phyloP scores from a whole-genome alignment of 2,797 vertebrate genomes.

The Heterohyrax brucei region DNA sequence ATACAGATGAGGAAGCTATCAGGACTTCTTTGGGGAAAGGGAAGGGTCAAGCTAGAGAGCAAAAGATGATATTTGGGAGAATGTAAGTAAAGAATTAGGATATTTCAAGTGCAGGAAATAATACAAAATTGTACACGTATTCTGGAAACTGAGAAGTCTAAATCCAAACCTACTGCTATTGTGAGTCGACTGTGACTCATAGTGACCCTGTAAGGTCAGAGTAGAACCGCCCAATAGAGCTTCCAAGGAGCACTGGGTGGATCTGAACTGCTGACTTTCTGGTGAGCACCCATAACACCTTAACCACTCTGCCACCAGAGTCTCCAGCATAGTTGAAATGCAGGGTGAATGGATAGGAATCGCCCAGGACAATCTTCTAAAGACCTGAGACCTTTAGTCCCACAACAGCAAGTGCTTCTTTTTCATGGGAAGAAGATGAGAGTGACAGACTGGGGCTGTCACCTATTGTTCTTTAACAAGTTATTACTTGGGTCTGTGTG shows the following conservation, averaged over 20 bases:
- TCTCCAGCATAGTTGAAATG: not conserved
- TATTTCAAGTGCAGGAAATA: not conserved
- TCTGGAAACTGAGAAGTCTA: not conserved
- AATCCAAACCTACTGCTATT: too few species aligned
- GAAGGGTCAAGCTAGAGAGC: not conserved
- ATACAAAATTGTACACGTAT: not conserved
- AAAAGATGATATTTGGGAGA: slow-evolving; percentile 41
- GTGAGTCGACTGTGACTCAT: too few species aligned
- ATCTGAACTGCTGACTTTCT: too few species aligned
- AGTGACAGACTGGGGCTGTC: not conserved
- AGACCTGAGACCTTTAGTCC: not conserved
- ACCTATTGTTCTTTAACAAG: slow-evolving; percentile 13
- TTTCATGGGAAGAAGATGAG: not conserved
- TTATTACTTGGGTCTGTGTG: not conserved
- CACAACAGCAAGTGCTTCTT: not conserved
- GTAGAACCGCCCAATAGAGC: too few species aligned
- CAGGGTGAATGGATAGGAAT: not conserved
- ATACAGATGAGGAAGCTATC: not conserved
- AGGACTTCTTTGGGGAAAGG: not conserved
- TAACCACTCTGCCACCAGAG: too few species aligned
- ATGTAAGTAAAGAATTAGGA: not conserved
- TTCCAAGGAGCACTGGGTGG: too few species aligned
- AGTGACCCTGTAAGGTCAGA: too few species aligned
- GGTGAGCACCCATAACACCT: too few species aligned
- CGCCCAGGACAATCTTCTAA: not conserved